Evolutionary conservation across 37 sponge, comb jelly and placozoan genomes (phyloP), one percentile per base, ranked within the genome.

Genomic region (Cliona cf. orientalis): DNA sequence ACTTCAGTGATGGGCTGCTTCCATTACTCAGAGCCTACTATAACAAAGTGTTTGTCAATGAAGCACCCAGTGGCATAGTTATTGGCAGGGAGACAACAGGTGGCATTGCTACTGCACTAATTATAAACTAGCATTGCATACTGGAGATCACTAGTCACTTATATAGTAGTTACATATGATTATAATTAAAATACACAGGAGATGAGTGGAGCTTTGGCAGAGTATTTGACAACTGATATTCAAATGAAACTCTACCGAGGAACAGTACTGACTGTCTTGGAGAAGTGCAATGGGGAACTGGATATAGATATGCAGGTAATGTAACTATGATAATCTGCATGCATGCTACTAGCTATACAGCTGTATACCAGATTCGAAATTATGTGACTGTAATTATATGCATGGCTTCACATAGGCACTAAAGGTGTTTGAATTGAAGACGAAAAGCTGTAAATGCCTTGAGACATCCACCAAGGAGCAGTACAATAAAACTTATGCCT

Each of bases 1-100:
- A 88, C 60, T 49, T 82, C 35, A 77, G 65, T 46, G 89, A 88
- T 35, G 83, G 89, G 0, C 36, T 88, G 12, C 61, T 88, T 19
- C 83, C 83, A 22, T 39, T 88, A 3, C 57, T 88, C 14, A 46
- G 66, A 38, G 9, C 21, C 32, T 84, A 32, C 75, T 84, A 74
- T 35, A 19, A 2, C 40, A 11, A 31, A 32, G 32, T 74, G 56
- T 74, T 56, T 29, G 32, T 57, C 2, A 1, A 19, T 46, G 38
- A 56, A 37, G 41, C 39, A 64, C 79, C 43, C 46, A 5, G 25
- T 22, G 5, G 29, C 4, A 42, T n/a, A n/a, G n/a, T n/a, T n/a
- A n/a, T n/a, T n/a, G n/a, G n/a, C n/a, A n/a, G 26, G 33, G 39
- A 31, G n/a, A n/a, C n/a, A n/a, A n/a, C n/a, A n/a, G n/a, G n/a